Conservation (phyloP, 2,797 vertebrate genomes). For the Atherinosoma microstoma region DNA sequence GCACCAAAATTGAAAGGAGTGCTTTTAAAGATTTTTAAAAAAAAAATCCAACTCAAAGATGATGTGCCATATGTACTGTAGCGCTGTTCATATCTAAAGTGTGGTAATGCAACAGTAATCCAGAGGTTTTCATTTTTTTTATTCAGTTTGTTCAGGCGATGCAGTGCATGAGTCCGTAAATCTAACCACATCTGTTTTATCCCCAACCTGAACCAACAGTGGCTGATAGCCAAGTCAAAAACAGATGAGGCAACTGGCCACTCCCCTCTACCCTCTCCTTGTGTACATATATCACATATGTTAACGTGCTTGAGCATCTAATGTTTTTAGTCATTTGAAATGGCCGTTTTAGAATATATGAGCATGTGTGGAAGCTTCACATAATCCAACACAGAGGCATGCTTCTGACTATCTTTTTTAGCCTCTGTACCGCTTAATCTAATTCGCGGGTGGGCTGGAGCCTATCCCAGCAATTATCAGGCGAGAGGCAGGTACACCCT, state of each 20-base stretch:
- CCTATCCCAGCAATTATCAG: too few relatives aligned
- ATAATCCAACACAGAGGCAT: neutral
- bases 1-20: slow-evolving; percentile 2
- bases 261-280: too few relatives aligned
- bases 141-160: neutral
- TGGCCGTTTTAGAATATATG: neutral
- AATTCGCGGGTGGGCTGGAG: too few relatives aligned
- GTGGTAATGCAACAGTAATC: neutral
- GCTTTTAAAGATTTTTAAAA: neutral
- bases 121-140: neutral
- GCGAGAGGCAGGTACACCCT: too few relatives aligned
- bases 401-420: neutral
- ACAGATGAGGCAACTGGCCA: too few relatives aligned
- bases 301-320: too few relatives aligned
- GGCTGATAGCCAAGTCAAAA: too few relatives aligned
- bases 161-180: neutral
- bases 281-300: too few relatives aligned
- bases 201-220: neutral
- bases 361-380: too few relatives aligned
- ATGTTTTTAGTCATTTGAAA: too few relatives aligned
- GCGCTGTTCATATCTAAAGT: neutral
- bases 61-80: neutral
- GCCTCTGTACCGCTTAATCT: too few relatives aligned
- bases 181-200: neutral
- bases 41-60: neutral